phyloP scores from a whole-genome alignment of 2,888 invertebrate genomes.

The Patella caerulea region DNA sequence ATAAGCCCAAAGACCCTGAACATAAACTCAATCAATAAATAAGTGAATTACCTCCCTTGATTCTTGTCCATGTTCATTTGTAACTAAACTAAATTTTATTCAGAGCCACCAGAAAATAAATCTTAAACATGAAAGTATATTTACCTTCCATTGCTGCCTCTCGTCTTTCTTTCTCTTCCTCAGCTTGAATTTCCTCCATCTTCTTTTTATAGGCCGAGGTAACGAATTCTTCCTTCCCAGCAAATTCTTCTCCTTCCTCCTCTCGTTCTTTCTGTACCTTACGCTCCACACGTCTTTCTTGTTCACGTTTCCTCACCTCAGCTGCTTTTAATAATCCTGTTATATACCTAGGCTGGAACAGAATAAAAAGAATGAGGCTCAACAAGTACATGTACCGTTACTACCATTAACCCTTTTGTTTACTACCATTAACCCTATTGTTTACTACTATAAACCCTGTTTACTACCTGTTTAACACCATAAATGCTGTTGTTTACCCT shows the following conservation, averaged over 20 bases:
- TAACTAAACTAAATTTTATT: too few relatives aligned
- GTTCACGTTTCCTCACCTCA: slow-evolving; percentile 89
- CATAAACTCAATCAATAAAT: background rate
- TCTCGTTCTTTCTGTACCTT: slow-evolving; percentile 94
- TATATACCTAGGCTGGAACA: slow-evolving; percentile 86
- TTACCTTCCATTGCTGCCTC: slow-evolving; percentile 86
- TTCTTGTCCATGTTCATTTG: too few relatives aligned
- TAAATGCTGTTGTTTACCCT: too few relatives aligned
- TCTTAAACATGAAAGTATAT: background rate
- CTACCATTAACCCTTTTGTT: too few relatives aligned
- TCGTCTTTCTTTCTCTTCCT: slow-evolving; percentile 87
- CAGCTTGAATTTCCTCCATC: slow-evolving; percentile 87
- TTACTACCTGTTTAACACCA: too few relatives aligned
- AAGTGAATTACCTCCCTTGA: too few relatives aligned
- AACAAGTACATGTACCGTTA: too few relatives aligned
- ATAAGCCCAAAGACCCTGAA: too few relatives aligned
- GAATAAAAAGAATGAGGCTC: too few relatives aligned
- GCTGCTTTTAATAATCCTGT: slow-evolving; percentile 86
- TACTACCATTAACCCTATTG: too few relatives aligned
- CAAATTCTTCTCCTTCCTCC: slow-evolving; percentile 91
- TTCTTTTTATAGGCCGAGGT: slow-evolving; percentile 94
- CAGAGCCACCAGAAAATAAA: too few relatives aligned
- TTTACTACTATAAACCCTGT: too few relatives aligned
- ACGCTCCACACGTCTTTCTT: slow-evolving; percentile 90
- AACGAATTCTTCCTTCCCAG: slow-evolving; percentile 96